These are phyloP conservation scores for Erythrocebus patas DNA, from an alignment of 2,113 vertebrate species.

Conservation along the genomic window DNA sequence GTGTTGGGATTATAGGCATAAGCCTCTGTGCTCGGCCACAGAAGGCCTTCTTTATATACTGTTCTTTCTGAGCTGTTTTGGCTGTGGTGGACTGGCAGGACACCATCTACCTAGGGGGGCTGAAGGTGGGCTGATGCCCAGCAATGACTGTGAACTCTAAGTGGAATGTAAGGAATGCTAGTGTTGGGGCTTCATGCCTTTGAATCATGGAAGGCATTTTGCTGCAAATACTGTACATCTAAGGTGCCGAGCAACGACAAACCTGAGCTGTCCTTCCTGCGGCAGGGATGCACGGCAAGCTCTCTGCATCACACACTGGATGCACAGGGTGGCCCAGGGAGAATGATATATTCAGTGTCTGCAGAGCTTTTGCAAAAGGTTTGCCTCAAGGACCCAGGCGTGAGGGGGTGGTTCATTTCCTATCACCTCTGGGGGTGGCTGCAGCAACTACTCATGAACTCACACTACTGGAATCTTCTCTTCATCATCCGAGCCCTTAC, in stretches of 20 bases:
- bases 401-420: neutral
- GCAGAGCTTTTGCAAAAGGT: neutral
- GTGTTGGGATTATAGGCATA: too few relatives aligned
- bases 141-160: too few relatives aligned
- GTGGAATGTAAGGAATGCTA: neutral
- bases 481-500: neutral
- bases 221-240: neutral
- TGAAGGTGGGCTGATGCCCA: too few relatives aligned
- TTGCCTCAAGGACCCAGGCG: neutral
- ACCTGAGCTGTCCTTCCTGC: neutral
- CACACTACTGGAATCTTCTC: too few relatives aligned
- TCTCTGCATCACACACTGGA: neutral
- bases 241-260: neutral
- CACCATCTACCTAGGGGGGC: too few relatives aligned
- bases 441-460: neutral
- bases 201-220: neutral
- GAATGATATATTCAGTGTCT: neutral
- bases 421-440: neutral
- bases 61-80: neutral
- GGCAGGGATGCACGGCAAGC: fast-evolving
- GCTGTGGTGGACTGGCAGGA: neutral
- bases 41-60: neutral
- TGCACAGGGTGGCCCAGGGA: neutral
- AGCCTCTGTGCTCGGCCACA: too few relatives aligned
- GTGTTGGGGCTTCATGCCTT: neutral